Evolutionary conservation across 2,113 vertebrate genomes (phyloP).

Genomic region (Myrmecobius fasciatus): DNA sequence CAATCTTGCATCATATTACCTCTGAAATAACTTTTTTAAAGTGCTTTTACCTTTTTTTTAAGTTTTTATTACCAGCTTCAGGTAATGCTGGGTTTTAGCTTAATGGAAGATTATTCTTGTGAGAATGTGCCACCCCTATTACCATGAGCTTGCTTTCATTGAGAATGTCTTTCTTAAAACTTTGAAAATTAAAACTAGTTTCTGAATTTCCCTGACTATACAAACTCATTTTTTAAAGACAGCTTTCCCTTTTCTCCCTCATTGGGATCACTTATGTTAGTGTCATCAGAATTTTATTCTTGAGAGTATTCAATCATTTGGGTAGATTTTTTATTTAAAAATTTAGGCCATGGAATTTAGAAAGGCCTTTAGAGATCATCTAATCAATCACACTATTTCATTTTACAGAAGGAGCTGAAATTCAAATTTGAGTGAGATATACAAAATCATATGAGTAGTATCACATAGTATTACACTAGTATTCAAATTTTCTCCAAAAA

Average conservation of each 20-base stretch:
- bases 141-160: not conserved
- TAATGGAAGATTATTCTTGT: not conserved
- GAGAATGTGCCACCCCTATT: not conserved
- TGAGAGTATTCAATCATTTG: not conserved
- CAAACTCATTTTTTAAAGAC: not conserved
- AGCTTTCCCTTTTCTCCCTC: not conserved
- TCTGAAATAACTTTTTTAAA: not conserved
- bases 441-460: not conserved
- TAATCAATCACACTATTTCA: not conserved
- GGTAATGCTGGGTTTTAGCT: not conserved
- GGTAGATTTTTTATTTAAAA: not conserved
- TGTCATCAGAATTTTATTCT: not conserved
- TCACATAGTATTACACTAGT: no score
- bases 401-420: not conserved
- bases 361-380: not conserved
- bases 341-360: not conserved
- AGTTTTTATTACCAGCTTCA: not conserved
- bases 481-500: no score
- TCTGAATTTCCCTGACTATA: not conserved
- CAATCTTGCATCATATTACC: not conserved
- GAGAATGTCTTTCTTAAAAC: not conserved
- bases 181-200: not conserved
- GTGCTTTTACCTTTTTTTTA: not conserved
- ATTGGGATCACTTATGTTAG: not conserved
- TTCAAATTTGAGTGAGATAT: not conserved